Conservation (phyloP, 1,140 invertebrate genomes). For the Archivesica marissinica region DNA sequence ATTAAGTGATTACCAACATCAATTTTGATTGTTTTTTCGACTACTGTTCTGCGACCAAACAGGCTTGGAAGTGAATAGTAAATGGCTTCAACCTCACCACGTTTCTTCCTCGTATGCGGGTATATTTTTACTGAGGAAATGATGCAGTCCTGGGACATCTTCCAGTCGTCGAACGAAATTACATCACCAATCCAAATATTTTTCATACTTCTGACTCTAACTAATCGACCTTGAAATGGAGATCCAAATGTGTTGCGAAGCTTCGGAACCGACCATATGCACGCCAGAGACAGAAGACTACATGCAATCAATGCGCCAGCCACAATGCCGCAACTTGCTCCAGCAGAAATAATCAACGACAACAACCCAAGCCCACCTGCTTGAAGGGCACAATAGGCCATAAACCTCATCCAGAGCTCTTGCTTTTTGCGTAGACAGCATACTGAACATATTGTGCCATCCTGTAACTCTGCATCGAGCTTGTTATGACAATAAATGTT, state of each 20-base stretch:
- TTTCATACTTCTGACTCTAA: neutral
- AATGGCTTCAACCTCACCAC: neutral
- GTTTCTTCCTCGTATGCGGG: neutral
- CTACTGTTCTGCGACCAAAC: conserved; percentile 10
- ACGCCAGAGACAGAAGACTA: neutral
- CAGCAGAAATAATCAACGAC: neutral
- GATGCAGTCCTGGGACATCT: neutral
- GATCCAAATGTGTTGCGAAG: neutral
- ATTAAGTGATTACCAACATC: conserved; percentile 21
- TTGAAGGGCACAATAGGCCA: neutral
- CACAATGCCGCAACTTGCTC: neutral
- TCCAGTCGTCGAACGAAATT: neutral
- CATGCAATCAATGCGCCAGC: neutral
- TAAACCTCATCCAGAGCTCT: conserved; percentile 15
- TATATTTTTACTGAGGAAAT: neutral
- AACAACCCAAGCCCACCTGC: conserved; percentile 10
- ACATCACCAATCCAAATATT: conserved; percentile 24
- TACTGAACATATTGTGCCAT: neutral
- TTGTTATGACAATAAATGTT: neutral
- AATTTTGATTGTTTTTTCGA: neutral
- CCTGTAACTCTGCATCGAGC: neutral
- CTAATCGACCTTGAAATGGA: conserved; percentile 20
- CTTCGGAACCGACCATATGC: neutral
- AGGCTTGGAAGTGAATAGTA: conserved; percentile 2
- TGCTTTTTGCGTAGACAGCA: neutral